phyloP scores from a whole-genome alignment of 2,113 vertebrate species.

The Suncus etruscus region DNA sequence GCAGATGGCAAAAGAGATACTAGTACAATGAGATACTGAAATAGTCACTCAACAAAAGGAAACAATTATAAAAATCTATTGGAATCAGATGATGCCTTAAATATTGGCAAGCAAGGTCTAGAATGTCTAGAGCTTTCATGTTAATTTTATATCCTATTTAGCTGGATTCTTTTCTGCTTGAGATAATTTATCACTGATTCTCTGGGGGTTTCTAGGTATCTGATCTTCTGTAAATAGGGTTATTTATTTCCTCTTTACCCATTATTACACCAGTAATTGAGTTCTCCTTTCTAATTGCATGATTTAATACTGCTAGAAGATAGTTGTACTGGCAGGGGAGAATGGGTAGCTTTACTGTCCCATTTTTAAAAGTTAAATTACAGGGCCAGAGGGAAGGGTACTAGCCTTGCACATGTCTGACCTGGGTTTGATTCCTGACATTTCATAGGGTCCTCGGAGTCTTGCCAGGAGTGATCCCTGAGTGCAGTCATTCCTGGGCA shows the following conservation, averaged over 20 bases:
- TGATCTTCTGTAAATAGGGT: background rate
- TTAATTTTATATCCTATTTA: slow-evolving; percentile 5
- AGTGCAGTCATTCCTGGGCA: no score
- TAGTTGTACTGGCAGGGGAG: background rate
- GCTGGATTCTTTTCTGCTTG: background rate
- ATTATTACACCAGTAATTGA: background rate
- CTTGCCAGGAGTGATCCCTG: no score
- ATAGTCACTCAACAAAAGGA: background rate
- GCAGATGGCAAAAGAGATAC: slow-evolving; percentile 3
- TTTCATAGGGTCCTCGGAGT: no score
- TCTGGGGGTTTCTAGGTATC: slow-evolving; percentile 28
- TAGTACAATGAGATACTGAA: background rate
- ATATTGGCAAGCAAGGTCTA: background rate
- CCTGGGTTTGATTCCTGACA: no score
- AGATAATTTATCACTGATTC: slow-evolving; percentile 19
- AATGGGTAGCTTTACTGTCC: background rate
- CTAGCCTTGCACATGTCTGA: no score
- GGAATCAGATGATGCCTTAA: background rate
- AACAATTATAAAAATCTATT: background rate
- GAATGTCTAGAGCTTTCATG: background rate
- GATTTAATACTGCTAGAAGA: background rate
- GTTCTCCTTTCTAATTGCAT: slow-evolving; percentile 49
- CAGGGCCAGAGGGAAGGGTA: background rate
- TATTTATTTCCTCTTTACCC: background rate
- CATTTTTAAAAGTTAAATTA: background rate